These are phyloP conservation scores for Eupithecia centaureata DNA, from an alignment of 2,888 invertebrate genomes.

Conservation along the genomic window DNA sequence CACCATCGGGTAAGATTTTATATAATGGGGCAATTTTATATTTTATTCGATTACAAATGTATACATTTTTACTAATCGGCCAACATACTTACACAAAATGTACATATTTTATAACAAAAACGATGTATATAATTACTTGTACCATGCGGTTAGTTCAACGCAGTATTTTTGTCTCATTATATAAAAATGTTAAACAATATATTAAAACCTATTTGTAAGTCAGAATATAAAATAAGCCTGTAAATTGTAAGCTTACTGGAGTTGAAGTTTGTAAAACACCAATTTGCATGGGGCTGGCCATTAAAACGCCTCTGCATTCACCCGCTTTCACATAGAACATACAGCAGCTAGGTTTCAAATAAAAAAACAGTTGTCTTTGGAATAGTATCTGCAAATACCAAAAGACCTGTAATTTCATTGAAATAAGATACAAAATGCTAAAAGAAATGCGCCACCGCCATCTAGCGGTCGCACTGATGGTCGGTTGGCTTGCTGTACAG, in stretches of 20 bases:
- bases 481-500: conserved; percentile 56
- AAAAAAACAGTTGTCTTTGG: conserved; percentile 16
- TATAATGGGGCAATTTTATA: conserved; percentile 44
- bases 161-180: conserved; percentile 46
- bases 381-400: conserved; percentile 9
- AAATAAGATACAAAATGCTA: conserved; percentile 22
- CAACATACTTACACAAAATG: conserved; percentile 31
- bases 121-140: neutral
- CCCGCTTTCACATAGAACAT: conserved; percentile 18
- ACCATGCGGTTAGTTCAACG: neutral
- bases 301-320: conserved; percentile 26
- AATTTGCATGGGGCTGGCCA: conserved; percentile 34
- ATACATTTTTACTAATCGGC: conserved; percentile 43
- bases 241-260: conserved; percentile 8
- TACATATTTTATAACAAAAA: conserved; percentile 43
- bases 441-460: conserved; percentile 43
- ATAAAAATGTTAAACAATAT: conserved; percentile 35
- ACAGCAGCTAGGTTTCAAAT: neutral
- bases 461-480: conserved; percentile 46
- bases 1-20: conserved; percentile 59
- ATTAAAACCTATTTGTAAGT: neutral
- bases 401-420: conserved; percentile 6
- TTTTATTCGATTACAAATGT: conserved; percentile 20
- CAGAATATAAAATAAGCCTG: conserved; percentile 5
- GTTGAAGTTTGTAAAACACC: neutral